Evolutionary conservation across 2,113 vertebrate species (phyloP), one percentile per base, ranked within the genome.

Genomic region (Colinus virginianus): DNA sequence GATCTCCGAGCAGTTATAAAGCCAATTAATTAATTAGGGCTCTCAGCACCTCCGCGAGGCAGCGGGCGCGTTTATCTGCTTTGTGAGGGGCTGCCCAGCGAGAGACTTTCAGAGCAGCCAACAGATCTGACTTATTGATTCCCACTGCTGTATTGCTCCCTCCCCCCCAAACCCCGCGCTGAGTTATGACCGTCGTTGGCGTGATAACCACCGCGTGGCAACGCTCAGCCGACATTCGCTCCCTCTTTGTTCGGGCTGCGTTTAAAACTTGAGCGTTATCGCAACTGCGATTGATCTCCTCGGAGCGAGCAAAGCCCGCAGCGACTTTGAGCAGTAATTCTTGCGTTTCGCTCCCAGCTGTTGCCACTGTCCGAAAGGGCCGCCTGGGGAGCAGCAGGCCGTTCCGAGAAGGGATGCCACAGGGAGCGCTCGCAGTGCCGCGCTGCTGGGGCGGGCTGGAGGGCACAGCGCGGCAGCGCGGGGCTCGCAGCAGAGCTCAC

Each of bases 121-220:
- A 89, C 92, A 92, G 89, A 89, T 90, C 75, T 95, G 51, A 96
- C 82, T 96, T 95, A 93, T 51, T 87, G 89, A 89, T 75, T 91
- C 61, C 55, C 81, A 77, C 55, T 87, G 87, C 71, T 43, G 46
- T 59, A 92, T 79, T 79, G 71, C 34, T 93, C 38, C 13, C 22
- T 36, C 87, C 76, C 58, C 58, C 14, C 78, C 6, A 92, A 93
- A 88, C 2, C 87, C 28, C 82, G 68, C 43, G 69, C 25, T 46
- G 46, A 87, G 59, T 84, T 89, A 82, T 9, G 80, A 86, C 83
- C 59, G 84, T 43, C 85, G 68, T 6, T 95, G 93, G 92, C 93
- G 84, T 61, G 93, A 95, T 90, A 94, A 95, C 79, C 59, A 59
- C 46, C 75, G 81, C 51, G 78, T 72, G 70, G 84, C 46, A 87